Evolutionary conservation across 1,140 invertebrate genomes (phyloP), one percentile per base, ranked within the genome.

Genomic region (Sycophaga agraensis): DNA sequence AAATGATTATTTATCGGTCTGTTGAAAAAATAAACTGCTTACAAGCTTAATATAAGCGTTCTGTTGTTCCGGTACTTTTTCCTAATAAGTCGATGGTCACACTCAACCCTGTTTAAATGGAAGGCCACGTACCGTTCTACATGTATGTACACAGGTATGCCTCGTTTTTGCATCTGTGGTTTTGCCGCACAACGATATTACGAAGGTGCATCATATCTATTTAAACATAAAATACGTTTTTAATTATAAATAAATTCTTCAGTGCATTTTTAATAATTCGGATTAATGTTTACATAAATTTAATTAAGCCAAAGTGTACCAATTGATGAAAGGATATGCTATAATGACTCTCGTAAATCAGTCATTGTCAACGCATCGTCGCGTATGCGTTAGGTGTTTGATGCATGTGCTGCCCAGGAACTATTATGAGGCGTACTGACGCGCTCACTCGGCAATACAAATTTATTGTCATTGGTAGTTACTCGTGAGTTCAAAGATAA

Each of bases 271-370:
- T n/a, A n/a, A n/a, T n/a, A n/a, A n/a, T n/a, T n/a, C n/a, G n/a
- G n/a, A n/a, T n/a, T n/a, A n/a, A n/a, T n/a, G n/a, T n/a, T n/a
- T n/a, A n/a, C 16, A 31, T n/a, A 24, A 50, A 50, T 50, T 50
- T 34, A 50, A 50, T 34, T 34, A 31, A 31, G 48, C 28, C 26
- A 50, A 28, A 34, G 24, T 28, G 22, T n/a, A 22, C 43, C 43
- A 14, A 46, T 46, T 46, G 26, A 46, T 46, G 19, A 24, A 22
- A 46, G 43, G 43, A 26, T 46, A 46, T 46, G 22, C n/a, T 46
- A 35, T 50, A 50, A 50, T 50, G 24, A 28, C 8, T 31, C 48
- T 34, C 48, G 48, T 50, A 50, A 50, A 50, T 50, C 28, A 50
- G n/a, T 50, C 26, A 50, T 50, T 50, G 48, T 50, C 48, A 16